Evolutionary conservation across 2,888 invertebrate species (phyloP), one percentile per base, ranked within the genome.

Genomic region (Cartodere bifasciata): DNA sequence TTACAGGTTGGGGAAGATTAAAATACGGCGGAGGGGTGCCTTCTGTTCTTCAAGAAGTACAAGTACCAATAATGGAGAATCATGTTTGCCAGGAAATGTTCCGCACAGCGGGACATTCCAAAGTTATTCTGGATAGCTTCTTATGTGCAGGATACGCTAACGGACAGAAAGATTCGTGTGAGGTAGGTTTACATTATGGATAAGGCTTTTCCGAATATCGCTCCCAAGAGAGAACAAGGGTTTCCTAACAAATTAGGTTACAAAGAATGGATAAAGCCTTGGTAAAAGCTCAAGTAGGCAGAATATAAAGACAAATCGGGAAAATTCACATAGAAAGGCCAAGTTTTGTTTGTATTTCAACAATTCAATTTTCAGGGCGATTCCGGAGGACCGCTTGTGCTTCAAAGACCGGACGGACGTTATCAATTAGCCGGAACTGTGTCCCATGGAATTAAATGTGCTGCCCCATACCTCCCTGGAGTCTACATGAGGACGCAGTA

Each of bases 391-490:
- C 91, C 91, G 0, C 56, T 91, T 39, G 86, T 88, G 29, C 64
- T 88, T 6, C 82, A 83, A 50, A 66, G 86, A 29, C 70, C 78
- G 0, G 86, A 87, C 46, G 88, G 90, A 0, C 72, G 79, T 38
- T 91, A 87, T 75, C 78, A 86, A 40, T 63, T 91, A 4, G 85
- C 84, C 1, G 91, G 91, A 4, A 91, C 90, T 0, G 91, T 91
- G 0, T 90, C 88, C 4, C 90, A 91, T 48, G 91, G 91, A n/a
- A 90, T 90, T 46, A 87, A 88, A 52, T 91, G 91, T 50, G 90
- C 90, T 1, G 84, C 87, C 3, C 88, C 90, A 0, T 88, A 85
- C 62, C 62, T 90, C 14, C 90, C 90, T 0, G 91, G 91, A 6
- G 88, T 91, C 20, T 91, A 91, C 58, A 91, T 91, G 90, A 68